Evolutionary conservation across 2,797 vertebrate species (phyloP), one percentile per base, ranked within the genome.

Genomic region (Sebastes steindachneri): DNA sequence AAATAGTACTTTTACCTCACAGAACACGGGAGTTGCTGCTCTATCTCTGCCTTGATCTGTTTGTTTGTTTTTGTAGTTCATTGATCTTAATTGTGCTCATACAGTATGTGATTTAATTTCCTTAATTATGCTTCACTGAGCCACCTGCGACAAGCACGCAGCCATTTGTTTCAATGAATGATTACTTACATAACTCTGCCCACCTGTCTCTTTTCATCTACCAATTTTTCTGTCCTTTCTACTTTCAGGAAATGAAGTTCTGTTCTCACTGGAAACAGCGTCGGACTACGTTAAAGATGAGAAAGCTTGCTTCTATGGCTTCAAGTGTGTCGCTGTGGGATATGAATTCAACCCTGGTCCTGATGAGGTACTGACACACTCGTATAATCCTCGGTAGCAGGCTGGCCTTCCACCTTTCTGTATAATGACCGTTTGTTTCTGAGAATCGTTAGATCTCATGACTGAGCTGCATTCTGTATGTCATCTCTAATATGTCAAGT

Each of bases 281-380:
- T 99, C 99, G 15, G 99, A 99, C 94, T 99, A 99, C 41, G 98
- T 99, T 45, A 99, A 99, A 95, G 99, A 99, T 92, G 99, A 99
- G 87, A 99, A 99, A 86, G 97, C 99, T 65, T 97, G 95, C 81
- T 99, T 99, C 92, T 99, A 98, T 79, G 99, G 99, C 75, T 99
- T 99, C 89, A 99, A 99, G 83, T 99, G 98, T 93, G 97, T 98
- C 0, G 97, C 98, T 74, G 96, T 99, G 90, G 99, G 98, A 82
- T 99, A 99, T 87, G 99, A 99, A 88, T 99, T 99, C 95, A 99
- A 97, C 86, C 98, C 98, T 62, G 97, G 97, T 73, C 90, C 95
- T 71, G 99, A 99, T 92, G 99, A 99, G 97, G 99, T 99, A 95
- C 84, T 62, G 60, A 64, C 17, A 5, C 25, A 48, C 1, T 12